phyloP scores from a whole-genome alignment of 1,140 invertebrate species.

The Lanistes nyassanus region DNA sequence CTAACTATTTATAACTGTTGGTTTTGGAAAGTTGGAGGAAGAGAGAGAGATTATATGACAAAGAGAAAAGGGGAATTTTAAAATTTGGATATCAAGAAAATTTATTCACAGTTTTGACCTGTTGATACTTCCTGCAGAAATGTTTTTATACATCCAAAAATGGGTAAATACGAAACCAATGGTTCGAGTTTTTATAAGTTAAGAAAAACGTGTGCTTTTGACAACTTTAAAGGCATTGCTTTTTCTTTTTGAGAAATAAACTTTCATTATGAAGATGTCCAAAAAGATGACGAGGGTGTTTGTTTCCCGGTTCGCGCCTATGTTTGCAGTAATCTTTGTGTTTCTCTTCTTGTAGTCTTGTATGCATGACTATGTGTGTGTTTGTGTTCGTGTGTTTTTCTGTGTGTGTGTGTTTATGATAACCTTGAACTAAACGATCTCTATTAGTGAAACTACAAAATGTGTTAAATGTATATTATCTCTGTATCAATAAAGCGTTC shows the following conservation, averaged over 20 bases:
- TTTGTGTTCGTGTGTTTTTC: slow-evolving; percentile 32
- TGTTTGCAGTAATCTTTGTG: no score
- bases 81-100: neutral
- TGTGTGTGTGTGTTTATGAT: slow-evolving; percentile 37
- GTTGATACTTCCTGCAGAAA: neutral
- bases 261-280: neutral
- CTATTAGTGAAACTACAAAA: no score
- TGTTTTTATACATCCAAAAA: no score
- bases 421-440: no score
- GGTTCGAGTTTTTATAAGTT: neutral
- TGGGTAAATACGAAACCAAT: neutral
- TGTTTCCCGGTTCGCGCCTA: no score
- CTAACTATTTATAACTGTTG: neutral
- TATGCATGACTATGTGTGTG: neutral
- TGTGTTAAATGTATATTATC: no score
- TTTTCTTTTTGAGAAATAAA: neutral
- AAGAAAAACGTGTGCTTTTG: neutral
- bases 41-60: neutral
- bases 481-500: no score
- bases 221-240: neutral
- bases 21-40: neutral
- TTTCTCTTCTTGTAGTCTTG: neutral
- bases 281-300: no score
- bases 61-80: neutral
- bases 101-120: neutral